Evolutionary conservation across 1,140 invertebrate species (phyloP).

Genomic region (Drosophila trapezifrons): DNA sequence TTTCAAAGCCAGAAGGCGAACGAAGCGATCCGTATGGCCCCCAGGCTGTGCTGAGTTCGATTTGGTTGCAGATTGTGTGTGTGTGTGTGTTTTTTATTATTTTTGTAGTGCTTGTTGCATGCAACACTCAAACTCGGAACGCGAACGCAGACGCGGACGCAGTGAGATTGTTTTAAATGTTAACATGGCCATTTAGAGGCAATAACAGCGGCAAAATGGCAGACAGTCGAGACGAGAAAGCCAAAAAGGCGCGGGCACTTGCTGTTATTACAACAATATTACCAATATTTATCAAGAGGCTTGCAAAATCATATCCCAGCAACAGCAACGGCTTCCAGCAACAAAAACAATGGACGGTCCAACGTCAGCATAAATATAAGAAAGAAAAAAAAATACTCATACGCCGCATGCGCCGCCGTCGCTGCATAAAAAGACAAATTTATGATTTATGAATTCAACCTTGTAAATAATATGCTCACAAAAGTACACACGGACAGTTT

Average conservation of each 20-base stretch:
- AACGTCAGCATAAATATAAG: slow-evolving; percentile 75
- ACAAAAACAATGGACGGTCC: slow-evolving; percentile 62
- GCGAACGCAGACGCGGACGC: slow-evolving; percentile 63
- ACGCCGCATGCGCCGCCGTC: slow-evolving; percentile 67
- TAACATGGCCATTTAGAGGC: slow-evolving; percentile 83
- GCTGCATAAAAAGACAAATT: slow-evolving; percentile 82
- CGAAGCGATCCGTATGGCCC: slow-evolving; percentile 41
- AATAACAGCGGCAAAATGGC: slow-evolving; percentile 83
- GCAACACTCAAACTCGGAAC: slow-evolving; percentile 63
- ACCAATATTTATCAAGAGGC: slow-evolving; percentile 78
- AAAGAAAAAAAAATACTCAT: slow-evolving; percentile 59
- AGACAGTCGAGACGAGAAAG: slow-evolving; percentile 66
- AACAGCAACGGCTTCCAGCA: slow-evolving; percentile 1
- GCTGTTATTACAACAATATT: slow-evolving; percentile 82
- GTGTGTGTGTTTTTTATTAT: slow-evolving; percentile 31
- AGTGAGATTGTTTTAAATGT: slow-evolving; percentile 83
- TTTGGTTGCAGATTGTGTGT: slow-evolving; percentile 20
- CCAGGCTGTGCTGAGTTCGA: slow-evolving; percentile 26
- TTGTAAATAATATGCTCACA: slow-evolving; percentile 82
- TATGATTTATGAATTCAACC: slow-evolving; percentile 83
- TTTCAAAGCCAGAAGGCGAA: slow-evolving; percentile 59
- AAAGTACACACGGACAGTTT: slow-evolving; percentile 62
- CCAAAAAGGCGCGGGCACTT: slow-evolving; percentile 77
- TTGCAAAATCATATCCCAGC: slow-evolving; percentile 51
- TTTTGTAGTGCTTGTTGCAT: slow-evolving; percentile 62